Conservation (phyloP, 2,113 vertebrate genomes). For the Myodes glareolus region DNA sequence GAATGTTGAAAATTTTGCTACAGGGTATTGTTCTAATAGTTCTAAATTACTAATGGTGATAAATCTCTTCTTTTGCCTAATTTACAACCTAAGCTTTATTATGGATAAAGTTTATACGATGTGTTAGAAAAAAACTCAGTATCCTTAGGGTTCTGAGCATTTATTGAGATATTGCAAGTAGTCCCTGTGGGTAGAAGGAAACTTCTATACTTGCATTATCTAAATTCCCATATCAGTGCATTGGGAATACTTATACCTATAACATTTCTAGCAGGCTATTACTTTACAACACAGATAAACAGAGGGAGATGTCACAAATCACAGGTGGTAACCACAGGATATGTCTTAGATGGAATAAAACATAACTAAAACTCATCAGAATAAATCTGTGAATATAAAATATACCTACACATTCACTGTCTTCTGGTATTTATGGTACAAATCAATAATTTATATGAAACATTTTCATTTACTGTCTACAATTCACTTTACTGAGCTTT, state of each 20-base stretch:
- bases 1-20: neutral
- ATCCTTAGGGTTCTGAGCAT: neutral
- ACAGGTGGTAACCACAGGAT: neutral
- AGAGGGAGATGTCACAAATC: neutral
- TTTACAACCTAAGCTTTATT: neutral
- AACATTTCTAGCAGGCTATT: neutral
- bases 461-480: neutral
- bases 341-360: neutral
- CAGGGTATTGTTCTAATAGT: neutral
- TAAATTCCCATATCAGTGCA: neutral
- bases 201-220: neutral
- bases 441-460: neutral
- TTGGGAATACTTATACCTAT: neutral
- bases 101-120: neutral
- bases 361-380: neutral
- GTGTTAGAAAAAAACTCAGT: neutral
- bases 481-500: neutral
- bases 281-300: neutral
- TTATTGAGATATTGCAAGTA: neutral
- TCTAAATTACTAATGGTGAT: neutral
- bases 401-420: neutral
- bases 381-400: neutral
- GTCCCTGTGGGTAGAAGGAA: no score
- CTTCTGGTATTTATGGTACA: neutral
- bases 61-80: neutral